phyloP scores from a whole-genome alignment of 2,888 invertebrate species.

The Polylopha cassiicola region DNA sequence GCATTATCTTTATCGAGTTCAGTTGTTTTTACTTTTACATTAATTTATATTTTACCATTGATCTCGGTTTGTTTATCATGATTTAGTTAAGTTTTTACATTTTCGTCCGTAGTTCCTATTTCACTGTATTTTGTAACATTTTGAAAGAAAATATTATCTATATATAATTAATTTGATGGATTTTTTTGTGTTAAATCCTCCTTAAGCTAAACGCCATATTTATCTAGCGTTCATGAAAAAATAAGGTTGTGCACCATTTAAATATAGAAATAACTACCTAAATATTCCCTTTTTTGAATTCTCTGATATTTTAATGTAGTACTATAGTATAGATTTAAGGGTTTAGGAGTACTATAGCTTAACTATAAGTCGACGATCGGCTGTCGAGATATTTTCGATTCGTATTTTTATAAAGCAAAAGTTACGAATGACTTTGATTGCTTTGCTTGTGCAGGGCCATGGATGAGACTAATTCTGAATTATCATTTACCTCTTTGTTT shows the following conservation, averaged over 20 bases:
- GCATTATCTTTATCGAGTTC: no score
- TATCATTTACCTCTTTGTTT: conserved; percentile 8
- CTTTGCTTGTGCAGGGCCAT: conserved; percentile 75
- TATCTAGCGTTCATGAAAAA: conserved; percentile 75
- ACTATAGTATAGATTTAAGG: conserved; percentile 63
- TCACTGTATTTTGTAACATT: conserved; percentile 45
- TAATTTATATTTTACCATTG: conserved; percentile 7
- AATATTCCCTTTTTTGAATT: conserved; percentile 76
- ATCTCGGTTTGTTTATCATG: conserved; percentile 26
- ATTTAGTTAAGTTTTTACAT: conserved; percentile 31
- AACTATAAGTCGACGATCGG: conserved; percentile 67
- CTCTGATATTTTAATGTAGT: conserved; percentile 76
- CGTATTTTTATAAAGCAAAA: conserved; percentile 77
- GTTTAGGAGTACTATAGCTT: conserved; percentile 70
- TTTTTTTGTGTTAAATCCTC: conserved; percentile 56
- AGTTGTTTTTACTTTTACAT: conserved; percentile 23
- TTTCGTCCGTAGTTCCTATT: conserved; percentile 65
- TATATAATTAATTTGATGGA: conserved; percentile 54
- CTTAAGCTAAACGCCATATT: conserved; percentile 68
- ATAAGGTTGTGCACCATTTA: conserved; percentile 77
- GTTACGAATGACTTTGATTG: conserved; percentile 71
- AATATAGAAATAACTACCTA: conserved; percentile 68
- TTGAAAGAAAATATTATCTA: conserved; percentile 46
- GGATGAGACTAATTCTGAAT: conserved; percentile 38
- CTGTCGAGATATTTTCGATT: conserved; percentile 76